phyloP scores from a whole-genome alignment of 1,140 invertebrate species.

The Alviniconcha marisindica region DNA sequence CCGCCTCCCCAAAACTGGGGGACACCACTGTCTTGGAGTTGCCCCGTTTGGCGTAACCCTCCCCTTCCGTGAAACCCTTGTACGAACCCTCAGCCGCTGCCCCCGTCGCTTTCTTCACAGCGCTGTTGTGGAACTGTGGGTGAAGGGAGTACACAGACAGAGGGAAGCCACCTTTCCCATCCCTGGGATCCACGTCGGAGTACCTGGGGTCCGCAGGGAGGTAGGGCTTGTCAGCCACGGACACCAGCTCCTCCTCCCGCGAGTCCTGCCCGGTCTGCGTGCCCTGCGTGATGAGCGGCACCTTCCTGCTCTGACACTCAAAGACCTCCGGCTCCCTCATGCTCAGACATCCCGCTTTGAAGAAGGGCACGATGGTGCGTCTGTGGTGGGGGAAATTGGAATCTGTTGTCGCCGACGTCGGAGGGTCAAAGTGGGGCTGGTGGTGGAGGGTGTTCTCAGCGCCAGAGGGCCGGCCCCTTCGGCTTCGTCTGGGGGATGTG shows the following conservation, averaged over 20 bases:
- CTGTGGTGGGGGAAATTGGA: neutral
- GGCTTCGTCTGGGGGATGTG: neutral
- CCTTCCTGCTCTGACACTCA: slow-evolving; percentile 14
- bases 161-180: slow-evolving; percentile 32
- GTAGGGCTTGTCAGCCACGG: neutral
- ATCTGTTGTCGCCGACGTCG: neutral
- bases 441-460: neutral
- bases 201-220: slow-evolving; percentile 2
- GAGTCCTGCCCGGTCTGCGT: slow-evolving; percentile 10
- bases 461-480: neutral
- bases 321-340: slow-evolving; percentile 30
- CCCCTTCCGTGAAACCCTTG: slow-evolving; percentile 27
- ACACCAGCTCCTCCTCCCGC: neutral
- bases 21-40: slow-evolving; percentile 59
- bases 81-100: neutral
- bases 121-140: neutral
- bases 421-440: neutral
- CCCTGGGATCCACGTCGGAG: slow-evolving; percentile 9
- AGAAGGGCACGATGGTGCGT: slow-evolving; percentile 26
- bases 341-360: slow-evolving; percentile 30
- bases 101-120: neutral
- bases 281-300: slow-evolving; percentile 18
- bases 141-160: neutral
- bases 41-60: slow-evolving; percentile 33
- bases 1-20: slow-evolving; percentile 64